Evolutionary conservation across 2,888 invertebrate genomes (phyloP), one percentile per base, ranked within the genome.

Genomic region (Tineola bisselliella): DNA sequence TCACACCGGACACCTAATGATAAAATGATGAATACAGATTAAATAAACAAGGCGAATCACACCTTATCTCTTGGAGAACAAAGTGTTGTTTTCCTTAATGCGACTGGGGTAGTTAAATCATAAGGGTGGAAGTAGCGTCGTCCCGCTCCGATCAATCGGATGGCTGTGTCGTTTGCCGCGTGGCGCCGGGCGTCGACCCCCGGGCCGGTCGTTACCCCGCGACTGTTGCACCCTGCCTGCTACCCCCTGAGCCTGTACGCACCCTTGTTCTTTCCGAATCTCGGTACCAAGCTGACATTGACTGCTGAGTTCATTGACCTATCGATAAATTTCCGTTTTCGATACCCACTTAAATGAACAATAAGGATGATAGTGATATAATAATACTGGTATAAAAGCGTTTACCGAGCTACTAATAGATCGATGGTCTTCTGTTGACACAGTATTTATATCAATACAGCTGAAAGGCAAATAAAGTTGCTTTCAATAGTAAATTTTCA

Each of bases 131-230:
- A 65, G 69, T 83, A 78, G 72, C 66, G 77, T 73, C 72, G 76
- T 84, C 84, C 74, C 71, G 75, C 83, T 87, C 79, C 84, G 71
- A 84, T 86, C 84, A 86, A 84, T 84, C 84, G 86, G 81, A 76
- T 76, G 76, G 74, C 68, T 71, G 76, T 70, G 74, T 78, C 79
- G 76, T 75, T 79, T 77, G 81, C 84, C 83, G 82, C 84, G 83
- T 84, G 86, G 82, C 79, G 81, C 72, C 78, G 84, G 81, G 63
- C 84, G 77, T 72, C 81, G 84, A 84, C 84, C 86, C 38, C 78
- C 84, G 72, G 71, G 70, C 66, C 77, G 84, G 84, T 84, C 84
- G 81, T 86, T 84, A 79, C 82, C 81, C 84, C 68, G 81, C 76
- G 77, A 72, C 78, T 73, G 77, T 76, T 82, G 84, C 86, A 84